phyloP scores from a whole-genome alignment of 2,888 invertebrate genomes.

The Apamea crenata region DNA sequence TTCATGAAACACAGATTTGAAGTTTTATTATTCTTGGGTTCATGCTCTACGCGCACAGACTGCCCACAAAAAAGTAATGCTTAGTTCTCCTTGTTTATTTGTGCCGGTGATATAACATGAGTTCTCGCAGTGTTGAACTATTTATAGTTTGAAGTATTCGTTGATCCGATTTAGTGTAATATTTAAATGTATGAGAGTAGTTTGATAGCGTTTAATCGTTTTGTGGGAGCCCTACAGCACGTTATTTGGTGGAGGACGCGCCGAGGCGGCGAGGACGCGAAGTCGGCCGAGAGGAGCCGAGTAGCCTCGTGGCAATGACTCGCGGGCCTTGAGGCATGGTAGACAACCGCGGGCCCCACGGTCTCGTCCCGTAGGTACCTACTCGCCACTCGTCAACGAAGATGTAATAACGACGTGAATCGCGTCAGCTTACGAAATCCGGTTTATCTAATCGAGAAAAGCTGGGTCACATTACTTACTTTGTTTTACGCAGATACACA shows the following conservation, averaged over 20 bases:
- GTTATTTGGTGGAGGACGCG: conserved; percentile 75
- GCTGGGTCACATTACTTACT: conserved; percentile 44
- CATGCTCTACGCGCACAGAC: conserved; percentile 48
- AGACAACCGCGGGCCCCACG: conserved; percentile 77
- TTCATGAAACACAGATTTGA: conserved; percentile 38
- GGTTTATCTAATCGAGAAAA: conserved; percentile 60
- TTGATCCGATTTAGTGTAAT: conserved; percentile 17
- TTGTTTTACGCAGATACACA: conserved; percentile 31
- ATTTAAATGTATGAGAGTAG: conserved; percentile 25
- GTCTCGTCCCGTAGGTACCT: conserved; percentile 59
- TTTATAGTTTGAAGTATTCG: conserved; percentile 39
- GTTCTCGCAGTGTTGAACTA: conserved; percentile 21
- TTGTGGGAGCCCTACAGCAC: conserved; percentile 56
- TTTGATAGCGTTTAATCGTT: conserved; percentile 41
- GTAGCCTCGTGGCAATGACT: conserved; percentile 82
- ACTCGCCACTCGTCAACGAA: conserved; percentile 32
- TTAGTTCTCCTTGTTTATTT: conserved; percentile 49
- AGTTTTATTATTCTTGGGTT: conserved; percentile 44
- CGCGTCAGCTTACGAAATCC: conserved; percentile 57
- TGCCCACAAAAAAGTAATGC: conserved; percentile 47
- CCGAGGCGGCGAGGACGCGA: conserved; percentile 72
- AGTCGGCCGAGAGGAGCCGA: conserved; percentile 70
- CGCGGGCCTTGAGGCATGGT: conserved; percentile 81
- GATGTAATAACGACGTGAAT: conserved; percentile 45
- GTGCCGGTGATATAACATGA: conserved; percentile 35